Percentiles rank a stretch among this genome's conserved stretches.
These are phyloP conservation scores for Gallirallus australis DNA, from an alignment of 2,797 vertebrate genomes.

Conservation along the genomic window DNA sequence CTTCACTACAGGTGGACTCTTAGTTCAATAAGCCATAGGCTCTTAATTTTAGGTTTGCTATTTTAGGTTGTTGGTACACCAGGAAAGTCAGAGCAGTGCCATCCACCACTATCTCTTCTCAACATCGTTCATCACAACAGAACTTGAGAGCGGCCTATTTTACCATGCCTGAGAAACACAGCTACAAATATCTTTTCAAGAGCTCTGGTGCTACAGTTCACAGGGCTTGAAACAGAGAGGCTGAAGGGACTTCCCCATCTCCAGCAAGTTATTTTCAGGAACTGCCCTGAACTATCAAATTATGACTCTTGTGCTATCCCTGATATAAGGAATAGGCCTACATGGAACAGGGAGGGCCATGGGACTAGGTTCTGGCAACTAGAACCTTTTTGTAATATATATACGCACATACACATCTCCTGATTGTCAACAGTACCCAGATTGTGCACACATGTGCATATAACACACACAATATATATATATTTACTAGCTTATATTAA, in stretches of 20 bases:
- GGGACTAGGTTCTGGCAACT: background rate
- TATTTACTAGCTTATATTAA: background rate
- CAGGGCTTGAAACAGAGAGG: background rate
- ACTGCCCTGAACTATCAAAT: background rate
- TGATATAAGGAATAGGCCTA: background rate
- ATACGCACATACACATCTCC: background rate
- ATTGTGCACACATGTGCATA: background rate
- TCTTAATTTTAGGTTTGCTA: background rate
- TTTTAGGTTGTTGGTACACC: background rate
- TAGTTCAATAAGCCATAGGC: background rate
- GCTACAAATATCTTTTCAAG: background rate
- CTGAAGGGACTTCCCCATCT: background rate
- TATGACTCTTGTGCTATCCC: accelerated
- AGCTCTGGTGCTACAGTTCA: background rate
- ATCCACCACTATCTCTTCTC: background rate
- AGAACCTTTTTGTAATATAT: background rate
- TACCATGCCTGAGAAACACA: background rate
- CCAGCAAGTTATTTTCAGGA: background rate
- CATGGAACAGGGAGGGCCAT: accelerated
- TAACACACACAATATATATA: background rate
- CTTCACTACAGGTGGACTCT: background rate
- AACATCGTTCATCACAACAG: background rate
- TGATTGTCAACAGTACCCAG: background rate
- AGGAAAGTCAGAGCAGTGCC: background rate
- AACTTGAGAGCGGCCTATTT: background rate